Percentiles rank a stretch among this genome's conserved stretches.
Conservation (phyloP, 2,888 invertebrate species). For the Syrphus vitripennis region DNA sequence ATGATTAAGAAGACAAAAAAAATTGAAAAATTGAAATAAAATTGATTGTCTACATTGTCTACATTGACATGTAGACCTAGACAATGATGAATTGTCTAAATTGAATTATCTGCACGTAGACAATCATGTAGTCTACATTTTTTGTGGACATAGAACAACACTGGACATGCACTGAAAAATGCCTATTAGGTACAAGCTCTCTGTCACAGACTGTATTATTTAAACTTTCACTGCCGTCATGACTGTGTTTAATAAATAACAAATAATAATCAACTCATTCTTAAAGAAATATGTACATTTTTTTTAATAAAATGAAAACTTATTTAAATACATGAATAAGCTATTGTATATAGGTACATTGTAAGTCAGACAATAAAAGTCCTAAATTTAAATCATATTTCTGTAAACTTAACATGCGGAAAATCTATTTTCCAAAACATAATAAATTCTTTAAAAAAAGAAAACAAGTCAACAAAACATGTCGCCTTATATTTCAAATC, state of each 20-base stretch:
- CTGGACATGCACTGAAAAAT: no score
- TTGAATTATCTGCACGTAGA: no score
- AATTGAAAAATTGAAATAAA: no score
- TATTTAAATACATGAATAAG: neutral
- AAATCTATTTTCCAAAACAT: neutral
- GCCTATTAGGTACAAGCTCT: no score
- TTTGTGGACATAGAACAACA: no score
- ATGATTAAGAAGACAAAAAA: no score
- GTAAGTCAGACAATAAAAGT: neutral
- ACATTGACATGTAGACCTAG: no score
- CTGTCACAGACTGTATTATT: no score
- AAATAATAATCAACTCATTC: neutral
- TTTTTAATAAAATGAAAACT: neutral
- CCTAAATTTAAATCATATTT: neutral
- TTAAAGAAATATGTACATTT: neutral
- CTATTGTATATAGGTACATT: neutral
- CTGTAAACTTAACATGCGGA: neutral
- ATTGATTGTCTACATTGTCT: no score
- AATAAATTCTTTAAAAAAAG: neutral
- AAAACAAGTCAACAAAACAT: slow-evolving; percentile 19
- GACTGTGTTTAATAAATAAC: neutral
- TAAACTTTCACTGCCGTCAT: no score
- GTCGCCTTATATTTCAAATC: slow-evolving; percentile 1
- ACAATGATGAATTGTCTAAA: no score
- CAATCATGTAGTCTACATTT: no score